phyloP scores from a whole-genome alignment of 2,888 invertebrate genomes.

The Thymelicus sylvestris region DNA sequence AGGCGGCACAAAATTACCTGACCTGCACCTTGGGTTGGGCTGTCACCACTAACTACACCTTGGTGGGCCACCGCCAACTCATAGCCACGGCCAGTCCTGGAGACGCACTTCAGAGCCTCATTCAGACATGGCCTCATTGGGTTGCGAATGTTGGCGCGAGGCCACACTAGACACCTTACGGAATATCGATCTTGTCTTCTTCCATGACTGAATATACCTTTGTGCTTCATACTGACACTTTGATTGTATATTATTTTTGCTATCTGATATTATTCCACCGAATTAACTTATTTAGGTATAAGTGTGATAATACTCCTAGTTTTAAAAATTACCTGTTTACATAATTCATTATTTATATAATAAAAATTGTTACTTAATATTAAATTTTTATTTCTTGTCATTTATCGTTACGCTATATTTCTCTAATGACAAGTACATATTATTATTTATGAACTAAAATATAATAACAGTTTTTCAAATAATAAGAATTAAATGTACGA shows the following conservation, averaged over 20 bases:
- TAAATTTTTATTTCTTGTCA: too few relatives aligned
- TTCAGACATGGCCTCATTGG: slow-evolving; percentile 81
- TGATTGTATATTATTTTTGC: too few relatives aligned
- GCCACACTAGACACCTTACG: not conserved
- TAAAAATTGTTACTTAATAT: not conserved
- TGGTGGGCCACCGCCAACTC: slow-evolving; percentile 85
- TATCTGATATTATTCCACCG: too few relatives aligned
- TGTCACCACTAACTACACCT: slow-evolving; percentile 69
- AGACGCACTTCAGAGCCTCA: slow-evolving; percentile 70
- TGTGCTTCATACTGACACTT: too few relatives aligned
- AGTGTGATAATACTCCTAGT: not conserved
- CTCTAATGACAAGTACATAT: too few relatives aligned
- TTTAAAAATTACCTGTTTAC: not conserved
- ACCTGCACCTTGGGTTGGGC: slow-evolving; percentile 76
- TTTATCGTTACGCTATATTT: too few relatives aligned
- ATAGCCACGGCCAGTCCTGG: slow-evolving; percentile 82
- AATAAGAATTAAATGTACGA: too few relatives aligned
- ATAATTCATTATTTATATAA: not conserved
- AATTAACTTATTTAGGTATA: too few relatives aligned
- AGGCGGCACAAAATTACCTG: slow-evolving; percentile 75
- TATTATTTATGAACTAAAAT: too few relatives aligned
- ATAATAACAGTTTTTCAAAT: too few relatives aligned
- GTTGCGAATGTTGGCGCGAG: slow-evolving; percentile 36
- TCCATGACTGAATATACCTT: too few relatives aligned
- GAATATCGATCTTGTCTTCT: too few relatives aligned